Base-by-base conservation (phyloP, 1,140 invertebrate species). In the Drosophila pseudoobscura region DNA sequence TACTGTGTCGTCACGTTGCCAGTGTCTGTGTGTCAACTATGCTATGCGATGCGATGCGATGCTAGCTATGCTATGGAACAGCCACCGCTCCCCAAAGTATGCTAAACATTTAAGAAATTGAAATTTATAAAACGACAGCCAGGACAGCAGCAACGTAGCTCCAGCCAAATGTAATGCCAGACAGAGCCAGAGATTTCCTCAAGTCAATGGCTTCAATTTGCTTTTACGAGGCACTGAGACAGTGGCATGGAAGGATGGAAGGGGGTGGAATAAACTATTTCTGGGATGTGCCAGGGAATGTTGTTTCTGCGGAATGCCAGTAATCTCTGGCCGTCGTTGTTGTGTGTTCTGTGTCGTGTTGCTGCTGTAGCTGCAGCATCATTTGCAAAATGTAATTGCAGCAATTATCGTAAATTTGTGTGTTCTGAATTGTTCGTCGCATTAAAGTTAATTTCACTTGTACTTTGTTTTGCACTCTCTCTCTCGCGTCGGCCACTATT, bases 61-160 rank as follows among this genome's bases (percentile, higher is more conserved):
- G 24, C 20, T 17, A 17, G 24, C 24, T 24, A 6, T 26, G 20
- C 44, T 5, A 3, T 39, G 35, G 35, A 11, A 11, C 31, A 35
- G 31, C 9, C 7, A 46, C 44, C 62, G 24, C 61, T 70, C 80
- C 76, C 80, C 24, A 45, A 58, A 82, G 83, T 79, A 88, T 88
- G 83, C 83, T 83, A 83, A 83, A 45, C 78, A 83, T 88, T 88
- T 79, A 53, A 83, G 78, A 88, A 88, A 88, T 88, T 88, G 83
- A 88, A 88, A 88, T 88, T 88, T 88, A 88, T 83, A 88, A 88
- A 79, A 78, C 44, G 35, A 53, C 56, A 44, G 11, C 35, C 55
- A 49, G 7, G 53, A 43, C 47, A 47, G 24, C 47, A 47, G 24
- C 31, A 3, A 24, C 24, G 43, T 22, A 60, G 60, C 43, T 59